Conservation (phyloP, 2,797 vertebrate genomes). For the Psittacula echo region DNA sequence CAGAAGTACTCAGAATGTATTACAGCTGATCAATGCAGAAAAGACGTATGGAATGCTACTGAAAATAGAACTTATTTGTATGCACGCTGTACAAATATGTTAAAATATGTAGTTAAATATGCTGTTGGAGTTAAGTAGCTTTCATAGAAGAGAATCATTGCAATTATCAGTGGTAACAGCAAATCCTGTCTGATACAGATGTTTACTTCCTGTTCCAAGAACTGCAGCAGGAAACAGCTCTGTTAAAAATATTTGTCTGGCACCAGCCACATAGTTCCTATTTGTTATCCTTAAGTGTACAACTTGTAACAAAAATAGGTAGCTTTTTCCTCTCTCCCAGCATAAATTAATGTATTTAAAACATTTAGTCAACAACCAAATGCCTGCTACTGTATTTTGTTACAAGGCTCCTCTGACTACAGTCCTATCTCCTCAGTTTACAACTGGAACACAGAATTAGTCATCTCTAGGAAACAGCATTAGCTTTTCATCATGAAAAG, state of each 20-base stretch:
- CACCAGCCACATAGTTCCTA: background rate
- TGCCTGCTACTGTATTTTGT: background rate
- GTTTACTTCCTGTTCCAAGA: conserved; percentile 58
- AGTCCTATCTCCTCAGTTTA: background rate
- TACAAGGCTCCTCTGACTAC: background rate
- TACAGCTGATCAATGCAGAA: conserved; percentile 53
- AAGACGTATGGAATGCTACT: conserved; percentile 48
- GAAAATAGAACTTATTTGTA: conserved; percentile 65
- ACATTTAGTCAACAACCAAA: conserved; percentile 22
- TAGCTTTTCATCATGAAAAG: conserved; percentile 51
- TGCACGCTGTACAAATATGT: conserved; percentile 37
- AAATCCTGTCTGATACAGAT: conserved; percentile 38
- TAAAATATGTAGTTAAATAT: conserved; percentile 59
- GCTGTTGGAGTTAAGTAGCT: conserved; percentile 60
- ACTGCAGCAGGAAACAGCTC: conserved; percentile 31
- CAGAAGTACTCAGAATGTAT: conserved; percentile 32
- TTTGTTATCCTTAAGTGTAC: conserved; percentile 34
- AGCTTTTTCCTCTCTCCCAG: background rate
- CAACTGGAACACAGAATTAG: conserved; percentile 9
- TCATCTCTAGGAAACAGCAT: conserved; percentile 36
- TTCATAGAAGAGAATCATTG: conserved; percentile 55
- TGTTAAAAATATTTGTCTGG: conserved; percentile 28
- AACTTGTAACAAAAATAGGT: background rate
- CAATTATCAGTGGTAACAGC: conserved; percentile 55
- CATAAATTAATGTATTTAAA: conserved; percentile 5